Percentiles rank a stretch among this genome's conserved stretches.
Conservation (phyloP, 64 coral and sea anemone genomes). For the Montipora cactus region DNA sequence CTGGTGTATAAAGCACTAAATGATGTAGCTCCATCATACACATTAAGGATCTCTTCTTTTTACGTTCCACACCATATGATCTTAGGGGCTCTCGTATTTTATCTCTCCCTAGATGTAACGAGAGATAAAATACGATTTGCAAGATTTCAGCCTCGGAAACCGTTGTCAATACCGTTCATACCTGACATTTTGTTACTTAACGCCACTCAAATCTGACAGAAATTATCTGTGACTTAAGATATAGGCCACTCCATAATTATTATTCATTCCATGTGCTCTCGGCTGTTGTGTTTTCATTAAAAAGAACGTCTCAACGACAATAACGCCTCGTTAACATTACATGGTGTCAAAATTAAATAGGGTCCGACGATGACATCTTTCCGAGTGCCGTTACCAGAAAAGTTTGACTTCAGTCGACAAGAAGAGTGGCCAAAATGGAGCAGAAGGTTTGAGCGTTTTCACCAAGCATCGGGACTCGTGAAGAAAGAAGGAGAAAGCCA, state of each 20-base stretch:
- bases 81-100: no score
- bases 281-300: neutral
- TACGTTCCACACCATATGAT: no score
- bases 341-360: slow-evolving; percentile 47
- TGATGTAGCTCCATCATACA: no score
- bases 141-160: no score
- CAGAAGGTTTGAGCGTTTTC: slow-evolving; percentile 50
- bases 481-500: slow-evolving; percentile 56
- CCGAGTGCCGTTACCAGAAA: slow-evolving; percentile 1
- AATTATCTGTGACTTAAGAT: slow-evolving; percentile 4
- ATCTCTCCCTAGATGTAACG: no score
- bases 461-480: slow-evolving; percentile 20
- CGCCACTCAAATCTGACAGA: neutral
- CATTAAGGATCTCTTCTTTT: no score
- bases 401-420: slow-evolving; percentile 49
- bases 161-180: no score
- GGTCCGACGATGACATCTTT: slow-evolving; percentile 16
- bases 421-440: slow-evolving; percentile 66
- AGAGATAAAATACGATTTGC: no score
- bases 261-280: neutral
- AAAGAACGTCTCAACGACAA: neutral
- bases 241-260: neutral
- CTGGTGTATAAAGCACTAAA: no score
- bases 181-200: no score
- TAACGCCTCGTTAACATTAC: neutral